Evolutionary conservation across 1,140 invertebrate species (phyloP), one percentile per base, ranked within the genome.

Genomic region (Drosophila melanogaster): DNA sequence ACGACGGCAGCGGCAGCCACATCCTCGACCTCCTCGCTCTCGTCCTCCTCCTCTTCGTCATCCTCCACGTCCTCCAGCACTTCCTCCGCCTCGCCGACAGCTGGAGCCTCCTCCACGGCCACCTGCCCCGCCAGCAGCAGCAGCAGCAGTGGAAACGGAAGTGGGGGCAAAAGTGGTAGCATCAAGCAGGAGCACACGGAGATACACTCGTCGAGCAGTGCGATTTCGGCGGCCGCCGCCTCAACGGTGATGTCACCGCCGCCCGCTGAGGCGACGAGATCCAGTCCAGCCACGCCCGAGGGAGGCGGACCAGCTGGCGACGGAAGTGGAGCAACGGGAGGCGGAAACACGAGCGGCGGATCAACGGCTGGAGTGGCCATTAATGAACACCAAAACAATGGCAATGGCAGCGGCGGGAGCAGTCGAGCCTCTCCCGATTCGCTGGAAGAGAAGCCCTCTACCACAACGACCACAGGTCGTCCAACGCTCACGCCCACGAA

Each of bases 161-260:
- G 37, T 14, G 11, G 3, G 12, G 37, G 37, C 37, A 49, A 84
- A 93, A 69, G 83, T 8, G 46, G 47, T 92, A 50, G 26, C 65
- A 73, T 56, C 65, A 76, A 85, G 57, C 90, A 91, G 75, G 58
- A 81, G 62, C 90, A 84, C 73, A 87, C 90, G 71, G 90, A 91
- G 79, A 92, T 92, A 26, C 81, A 91, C 53, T 92, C 87, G 43
- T 92, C 90, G 14, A 90, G 89, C 59, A 80, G 71, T 47, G 71
- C 85, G 44, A 64, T 90, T 11, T 78, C 77, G 15, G 80, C 79
- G 22, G 71, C 83, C 5, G 86, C 91, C 2, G 80, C 91, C 40
- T 87, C 91, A 15, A 73, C 89, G 6, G 86, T 77, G 2, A 90
- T 92, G 89, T 91, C 93, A 35, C 93, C 93, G 30, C 93, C 91